Evolutionary conservation across 2,113 vertebrate genomes (phyloP), one percentile per base, ranked within the genome.

Genomic region (Hyla sarda): DNA sequence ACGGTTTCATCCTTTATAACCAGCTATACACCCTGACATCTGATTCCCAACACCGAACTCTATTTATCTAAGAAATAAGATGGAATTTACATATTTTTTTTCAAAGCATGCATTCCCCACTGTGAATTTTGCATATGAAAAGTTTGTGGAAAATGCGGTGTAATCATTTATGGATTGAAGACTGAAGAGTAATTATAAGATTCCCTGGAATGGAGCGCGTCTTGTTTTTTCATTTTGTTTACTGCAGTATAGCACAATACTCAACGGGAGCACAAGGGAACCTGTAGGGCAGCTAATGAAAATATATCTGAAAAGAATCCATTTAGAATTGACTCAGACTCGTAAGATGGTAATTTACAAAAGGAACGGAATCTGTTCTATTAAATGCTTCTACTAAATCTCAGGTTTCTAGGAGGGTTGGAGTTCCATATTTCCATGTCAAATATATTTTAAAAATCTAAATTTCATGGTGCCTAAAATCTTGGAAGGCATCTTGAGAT

Each of bases 171-270:
- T 60, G 58, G 72, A 84, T 56, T 75, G 72, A 84, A 75, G 82
- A 75, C 71, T 75, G 71, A 84, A 84, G 72, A 75, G 82, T 74
- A 84, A 84, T 84, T 75, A 84, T 60, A 84, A 84, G 73, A 76
- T 77, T 84, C 73, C 56, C 83, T n/a, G 58, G 25, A 52, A 84
- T 65, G 73, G 28, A 34, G 73, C 73, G 23, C 60, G 58, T 19
- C 83, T 77, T 65, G 58, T 84, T 84, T 74, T 25, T 67, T 23
- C 30, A 6, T 47, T 77, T 77, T 84, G 73, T 84, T 84, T 84
- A 84, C 56, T 76, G 83, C 73, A 67, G 72, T 50, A 34, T 30
- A 48, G 72, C 48, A 72, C 73, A 65, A 60, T 65, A 75, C 83
- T 77, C 83, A 28, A 84, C 83, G 48, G 83, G 83, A 84, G 54